A percentile compares a stretch with the other conserved stretches of the same genome.
Conservation (phyloP, 2,113 vertebrate genomes). For the Actenoides lindsayi region DNA sequence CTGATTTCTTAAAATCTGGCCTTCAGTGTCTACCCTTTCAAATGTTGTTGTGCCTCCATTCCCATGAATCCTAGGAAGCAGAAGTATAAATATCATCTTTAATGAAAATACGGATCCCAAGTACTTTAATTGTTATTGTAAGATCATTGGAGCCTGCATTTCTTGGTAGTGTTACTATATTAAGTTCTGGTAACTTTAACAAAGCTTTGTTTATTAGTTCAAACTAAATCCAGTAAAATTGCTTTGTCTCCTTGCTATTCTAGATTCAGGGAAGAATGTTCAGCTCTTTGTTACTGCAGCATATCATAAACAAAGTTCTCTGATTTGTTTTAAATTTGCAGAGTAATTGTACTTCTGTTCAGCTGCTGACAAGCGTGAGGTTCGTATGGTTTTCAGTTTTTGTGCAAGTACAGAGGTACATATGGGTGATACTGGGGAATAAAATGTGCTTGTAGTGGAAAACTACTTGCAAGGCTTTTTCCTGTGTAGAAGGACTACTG, state of each 20-base stretch:
- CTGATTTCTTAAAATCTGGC: not conserved
- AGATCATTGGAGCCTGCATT: not conserved
- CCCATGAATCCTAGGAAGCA: not conserved
- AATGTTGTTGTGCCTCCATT: not conserved
- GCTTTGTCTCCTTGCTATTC: not conserved
- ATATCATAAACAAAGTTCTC: not conserved
- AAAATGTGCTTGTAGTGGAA: slow-evolving; percentile 15
- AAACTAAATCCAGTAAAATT: slow-evolving; percentile 9
- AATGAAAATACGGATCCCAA: not conserved
- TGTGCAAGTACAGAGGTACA: not conserved
- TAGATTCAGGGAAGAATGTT: not conserved
- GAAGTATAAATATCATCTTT: not conserved
- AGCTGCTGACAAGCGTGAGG: not conserved
- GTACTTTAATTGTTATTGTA: slow-evolving; percentile 18
- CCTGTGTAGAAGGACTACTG: not conserved
- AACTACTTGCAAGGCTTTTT: slow-evolving; percentile 28
- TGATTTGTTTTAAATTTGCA: not conserved
- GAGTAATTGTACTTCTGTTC: not conserved
- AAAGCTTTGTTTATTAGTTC: slow-evolving; percentile 47
- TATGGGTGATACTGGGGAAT: not conserved
- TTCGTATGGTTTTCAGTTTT: not conserved
- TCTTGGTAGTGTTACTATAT: slow-evolving; percentile 27
- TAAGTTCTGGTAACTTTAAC: slow-evolving; percentile 7
- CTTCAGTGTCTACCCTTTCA: not conserved
- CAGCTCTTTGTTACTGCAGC: not conserved